These are phyloP conservation scores for Portevinia maculata DNA, from an alignment of 2,888 invertebrate genomes.

Conservation along the genomic window DNA sequence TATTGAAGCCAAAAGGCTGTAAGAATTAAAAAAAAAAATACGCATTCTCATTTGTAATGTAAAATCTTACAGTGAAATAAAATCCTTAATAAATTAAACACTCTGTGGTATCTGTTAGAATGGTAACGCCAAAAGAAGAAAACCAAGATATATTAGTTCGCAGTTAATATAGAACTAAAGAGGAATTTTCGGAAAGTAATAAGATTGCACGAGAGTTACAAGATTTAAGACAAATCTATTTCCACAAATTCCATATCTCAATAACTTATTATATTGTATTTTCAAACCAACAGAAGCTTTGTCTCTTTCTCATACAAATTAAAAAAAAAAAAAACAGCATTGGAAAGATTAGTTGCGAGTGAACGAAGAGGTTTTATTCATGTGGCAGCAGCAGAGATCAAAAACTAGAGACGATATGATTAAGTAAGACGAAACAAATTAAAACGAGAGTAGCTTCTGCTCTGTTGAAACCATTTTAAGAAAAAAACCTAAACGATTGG, in stretches of 20 bases:
- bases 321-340: background rate
- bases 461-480: background rate
- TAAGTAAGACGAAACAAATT: background rate
- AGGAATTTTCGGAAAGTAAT: no score
- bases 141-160: background rate
- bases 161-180: no score
- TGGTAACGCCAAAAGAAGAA: constrained; percentile 4
- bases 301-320: no score
- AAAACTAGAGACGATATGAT: background rate
- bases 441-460: constrained; percentile 6
- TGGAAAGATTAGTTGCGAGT: constrained; percentile 17
- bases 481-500: constrained; percentile 19
- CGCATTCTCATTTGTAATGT: constrained; percentile 29
- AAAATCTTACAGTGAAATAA: constrained; percentile 52
- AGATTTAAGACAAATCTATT: constrained; percentile 14
- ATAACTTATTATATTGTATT: no score
- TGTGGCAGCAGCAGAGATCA: background rate
- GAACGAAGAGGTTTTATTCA: constrained; percentile 31
- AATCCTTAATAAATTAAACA: constrained; percentile 44
- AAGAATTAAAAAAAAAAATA: background rate
- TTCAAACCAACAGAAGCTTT: no score
- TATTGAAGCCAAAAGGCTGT: constrained; percentile 9
- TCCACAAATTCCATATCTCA: background rate
- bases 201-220: no score
- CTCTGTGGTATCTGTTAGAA: no score